phyloP scores from a whole-genome alignment of 2,888 invertebrate genomes.

The Salticus scenicus region DNA sequence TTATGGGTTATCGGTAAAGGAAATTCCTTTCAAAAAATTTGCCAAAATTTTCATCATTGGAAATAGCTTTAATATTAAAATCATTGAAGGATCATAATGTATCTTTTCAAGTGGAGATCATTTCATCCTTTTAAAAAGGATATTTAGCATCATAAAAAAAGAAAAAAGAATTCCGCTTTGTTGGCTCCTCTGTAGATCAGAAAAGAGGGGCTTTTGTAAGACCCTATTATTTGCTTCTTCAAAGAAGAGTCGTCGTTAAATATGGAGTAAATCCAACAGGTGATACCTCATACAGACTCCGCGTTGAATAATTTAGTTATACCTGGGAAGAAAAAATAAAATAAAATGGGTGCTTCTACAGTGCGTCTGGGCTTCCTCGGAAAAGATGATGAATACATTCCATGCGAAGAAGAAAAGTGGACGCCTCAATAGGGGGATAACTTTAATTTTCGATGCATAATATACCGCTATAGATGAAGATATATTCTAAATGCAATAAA shows the following conservation, averaged over 20 bases:
- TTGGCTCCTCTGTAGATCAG: neutral
- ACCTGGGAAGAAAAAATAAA: neutral
- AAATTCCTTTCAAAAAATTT: too few relatives aligned
- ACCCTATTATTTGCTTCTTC: constrained; percentile 51
- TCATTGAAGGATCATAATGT: neutral
- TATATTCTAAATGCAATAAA: too few relatives aligned
- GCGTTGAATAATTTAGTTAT: constrained; percentile 9
- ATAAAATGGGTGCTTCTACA: neutral
- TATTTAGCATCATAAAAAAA: constrained; percentile 65
- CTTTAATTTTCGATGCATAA: neutral
- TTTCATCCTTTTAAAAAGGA: constrained; percentile 48
- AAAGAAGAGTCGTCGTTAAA: constrained; percentile 43
- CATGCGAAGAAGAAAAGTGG: neutral
- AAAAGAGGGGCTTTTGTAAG: neutral
- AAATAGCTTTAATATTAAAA: neutral
- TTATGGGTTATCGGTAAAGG: too few relatives aligned
- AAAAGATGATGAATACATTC: neutral
- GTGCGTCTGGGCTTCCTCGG: neutral
- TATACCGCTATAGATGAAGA: neutral
- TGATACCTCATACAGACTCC: constrained; percentile 13
- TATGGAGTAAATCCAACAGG: constrained; percentile 56
- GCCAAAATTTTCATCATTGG: neutral
- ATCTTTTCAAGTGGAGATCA: constrained; percentile 59
- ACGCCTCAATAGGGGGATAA: neutral
- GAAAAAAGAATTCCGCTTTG: constrained; percentile 50